Base-by-base conservation (phyloP, 1,140 invertebrate genomes). In the Hirudo medicinalis region DNA sequence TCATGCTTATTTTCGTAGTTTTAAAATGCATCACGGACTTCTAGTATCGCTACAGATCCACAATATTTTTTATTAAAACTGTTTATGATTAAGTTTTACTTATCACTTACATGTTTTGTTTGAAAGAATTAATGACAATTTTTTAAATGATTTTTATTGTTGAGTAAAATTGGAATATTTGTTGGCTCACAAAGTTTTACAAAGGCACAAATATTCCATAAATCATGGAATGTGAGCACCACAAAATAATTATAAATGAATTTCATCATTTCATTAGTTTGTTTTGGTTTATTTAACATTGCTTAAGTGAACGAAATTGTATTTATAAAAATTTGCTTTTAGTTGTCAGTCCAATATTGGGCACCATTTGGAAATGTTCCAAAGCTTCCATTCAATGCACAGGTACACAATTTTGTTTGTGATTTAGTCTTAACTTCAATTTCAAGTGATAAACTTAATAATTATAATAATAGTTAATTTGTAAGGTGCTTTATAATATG, bases 301-400 rank as follows among this genome's bases (percentile, higher is more conserved):
- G 40, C 60, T 67, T 29, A 73, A 55, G 49, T 70, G 71, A 74
- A 57, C 40, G 43, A 25, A 67, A n/a, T n/a, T 69, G 53, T 72
- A 54, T 72, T 74, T 54, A 68, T 69, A 49, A 49, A 0, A 13
- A 49, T 49, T 49, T 49, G 11, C 0, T 75, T 72, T 76, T 70
- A 92, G 90, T 83, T 92, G 72, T 90, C 91, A 9, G 88, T 88
- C 75, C 87, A 91, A 79, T 92, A 92, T 79, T 94, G 92, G 92
- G 88, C 90, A 2, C 90, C 90, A 2, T 87, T 91, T 77, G 88
- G 89, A 0, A 82, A 84, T 15, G 74, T 75, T 27, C 76, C 77
- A 43, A 77, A 77, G 71, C 67, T 74, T 36, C 67, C 75, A 13
- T 83, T 80, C 73, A 79, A 79, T 71, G 74, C 78, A 67, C 68